Conservation (phyloP, 2,113 vertebrate genomes). For the Galbula dea region DNA sequence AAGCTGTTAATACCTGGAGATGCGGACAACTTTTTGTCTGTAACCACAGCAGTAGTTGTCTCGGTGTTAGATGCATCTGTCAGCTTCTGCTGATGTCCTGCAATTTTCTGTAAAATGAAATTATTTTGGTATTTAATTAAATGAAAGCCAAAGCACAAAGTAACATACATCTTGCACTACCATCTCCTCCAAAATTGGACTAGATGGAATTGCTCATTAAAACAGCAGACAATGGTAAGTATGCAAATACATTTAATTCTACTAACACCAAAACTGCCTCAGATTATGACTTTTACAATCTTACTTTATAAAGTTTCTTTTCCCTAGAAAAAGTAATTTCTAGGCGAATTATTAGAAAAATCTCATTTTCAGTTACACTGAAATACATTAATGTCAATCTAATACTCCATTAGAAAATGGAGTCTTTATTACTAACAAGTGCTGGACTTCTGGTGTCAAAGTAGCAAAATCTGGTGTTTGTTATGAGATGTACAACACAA, state of each 20-base stretch:
- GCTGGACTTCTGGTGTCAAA: background rate
- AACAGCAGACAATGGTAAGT: background rate
- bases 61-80: conserved; percentile 71
- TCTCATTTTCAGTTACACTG: background rate
- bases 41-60: conserved; percentile 16
- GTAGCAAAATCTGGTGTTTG: background rate
- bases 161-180: background rate
- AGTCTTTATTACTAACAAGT: background rate
- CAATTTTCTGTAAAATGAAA: conserved; percentile 65
- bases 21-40: conserved; percentile 52
- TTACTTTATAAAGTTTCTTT: background rate
- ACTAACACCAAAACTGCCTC: background rate
- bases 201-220: background rate
- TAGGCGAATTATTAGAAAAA: background rate
- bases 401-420: background rate
- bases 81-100: conserved; percentile 73
- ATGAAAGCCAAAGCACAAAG: background rate
- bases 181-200: background rate
- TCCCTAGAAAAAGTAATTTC: background rate
- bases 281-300: background rate
- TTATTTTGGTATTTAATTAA: conserved; percentile 2
- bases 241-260: background rate
- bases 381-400: background rate
- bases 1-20: conserved; percentile 71
- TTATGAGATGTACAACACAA: background rate